These are phyloP conservation scores for Gymnothorax javanicus DNA, from an alignment of 2,797 vertebrate species.

Conservation along the genomic window DNA sequence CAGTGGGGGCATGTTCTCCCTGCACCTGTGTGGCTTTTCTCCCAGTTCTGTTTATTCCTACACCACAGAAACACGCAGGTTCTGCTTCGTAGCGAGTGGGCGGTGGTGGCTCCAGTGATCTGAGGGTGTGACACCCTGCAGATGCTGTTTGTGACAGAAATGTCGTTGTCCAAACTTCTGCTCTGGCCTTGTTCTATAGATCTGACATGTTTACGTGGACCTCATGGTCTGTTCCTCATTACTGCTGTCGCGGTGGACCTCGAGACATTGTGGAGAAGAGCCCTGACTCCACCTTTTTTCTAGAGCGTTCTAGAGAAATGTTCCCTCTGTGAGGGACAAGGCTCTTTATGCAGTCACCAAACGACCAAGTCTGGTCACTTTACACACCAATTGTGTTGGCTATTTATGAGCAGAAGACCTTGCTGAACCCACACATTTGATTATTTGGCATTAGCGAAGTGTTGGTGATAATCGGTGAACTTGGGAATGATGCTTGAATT, in stretches of 20 bases:
- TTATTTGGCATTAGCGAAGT: background rate
- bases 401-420: background rate
- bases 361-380: background rate
- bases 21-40: too few relatives aligned
- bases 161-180: slow-evolving; percentile 7
- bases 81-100: too few relatives aligned
- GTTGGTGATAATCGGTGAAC: background rate
- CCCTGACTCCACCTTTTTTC: slow-evolving; percentile 41
- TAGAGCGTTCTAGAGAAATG: slow-evolving; percentile 46
- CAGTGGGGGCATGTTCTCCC: slow-evolving; percentile 49
- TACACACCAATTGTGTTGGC: background rate
- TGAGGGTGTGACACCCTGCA: background rate
- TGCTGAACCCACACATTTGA: too few relatives aligned
- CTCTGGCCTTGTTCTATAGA: background rate
- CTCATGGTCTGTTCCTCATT: slow-evolving; percentile 47
- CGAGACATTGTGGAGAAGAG: slow-evolving; percentile 43
- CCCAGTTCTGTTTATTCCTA: too few relatives aligned
- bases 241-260: slow-evolving; percentile 60
- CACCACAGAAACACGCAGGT: too few relatives aligned
- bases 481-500: slow-evolving; percentile 8
- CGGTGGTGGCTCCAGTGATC: background rate
- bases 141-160: background rate
- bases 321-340: slow-evolving; percentile 74
- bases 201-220: slow-evolving; percentile 49
- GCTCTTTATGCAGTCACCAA: slow-evolving; percentile 30